Conservation (phyloP, 2,113 vertebrate genomes). For the Struthio camelus region DNA sequence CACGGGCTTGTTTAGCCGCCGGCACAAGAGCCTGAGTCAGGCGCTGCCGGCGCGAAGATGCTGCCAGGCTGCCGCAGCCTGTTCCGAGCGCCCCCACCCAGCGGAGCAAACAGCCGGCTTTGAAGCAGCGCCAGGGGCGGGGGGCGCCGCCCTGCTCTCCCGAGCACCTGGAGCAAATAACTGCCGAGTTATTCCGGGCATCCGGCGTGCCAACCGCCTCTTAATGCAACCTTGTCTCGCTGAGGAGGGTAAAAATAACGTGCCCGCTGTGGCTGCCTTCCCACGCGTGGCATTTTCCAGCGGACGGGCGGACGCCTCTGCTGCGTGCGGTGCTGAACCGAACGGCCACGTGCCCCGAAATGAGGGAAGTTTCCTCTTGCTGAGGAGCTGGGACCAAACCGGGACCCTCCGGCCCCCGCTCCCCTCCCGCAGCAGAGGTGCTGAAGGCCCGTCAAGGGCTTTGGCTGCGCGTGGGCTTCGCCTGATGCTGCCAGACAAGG, state of each 20-base stretch:
- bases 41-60: not conserved
- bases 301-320: not conserved
- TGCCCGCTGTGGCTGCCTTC: not conserved
- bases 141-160: not conserved
- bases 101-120: conserved; percentile 41
- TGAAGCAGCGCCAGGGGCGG: conserved; percentile 11
- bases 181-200: conserved; percentile 27
- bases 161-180: conserved; percentile 45
- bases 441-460: not conserved
- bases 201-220: conserved; percentile 12
- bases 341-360: not conserved
- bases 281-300: conserved; percentile 17
- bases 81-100: conserved; percentile 6
- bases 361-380: not conserved
- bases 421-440: not conserved
- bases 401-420: not conserved
- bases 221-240: conserved; percentile 38
- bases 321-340: not conserved
- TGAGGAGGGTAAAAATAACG: not conserved
- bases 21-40: conserved; percentile 7
- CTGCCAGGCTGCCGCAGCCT: not conserved
- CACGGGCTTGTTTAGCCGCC: conserved; percentile 18
- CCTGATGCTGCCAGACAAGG: too few species aligned
- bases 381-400: not conserved
- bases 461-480: too few species aligned